These are phyloP conservation scores for Ophion slaviceki DNA, from an alignment of 2,888 invertebrate species.

Conservation along the genomic window DNA sequence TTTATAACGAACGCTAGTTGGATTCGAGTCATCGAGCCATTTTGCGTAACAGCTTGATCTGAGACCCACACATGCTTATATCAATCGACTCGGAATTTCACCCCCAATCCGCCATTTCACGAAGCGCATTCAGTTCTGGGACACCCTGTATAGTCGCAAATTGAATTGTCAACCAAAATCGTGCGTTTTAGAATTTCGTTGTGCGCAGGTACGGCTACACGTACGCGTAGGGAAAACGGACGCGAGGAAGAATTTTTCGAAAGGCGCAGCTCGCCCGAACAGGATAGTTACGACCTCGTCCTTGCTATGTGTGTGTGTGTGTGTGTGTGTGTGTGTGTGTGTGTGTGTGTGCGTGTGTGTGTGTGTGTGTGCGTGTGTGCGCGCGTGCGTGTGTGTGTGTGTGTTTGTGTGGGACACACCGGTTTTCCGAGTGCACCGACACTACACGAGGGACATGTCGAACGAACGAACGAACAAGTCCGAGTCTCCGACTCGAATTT, in stretches of 20 bases:
- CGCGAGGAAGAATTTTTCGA: conserved; percentile 39
- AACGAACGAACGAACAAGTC: conserved; percentile 26
- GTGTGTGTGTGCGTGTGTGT: too few species aligned
- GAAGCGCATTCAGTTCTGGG: too few species aligned
- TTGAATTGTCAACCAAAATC: background rate
- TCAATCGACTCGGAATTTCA: too few species aligned
- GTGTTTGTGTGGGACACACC: conserved; percentile 31
- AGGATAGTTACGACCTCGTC: conserved; percentile 65
- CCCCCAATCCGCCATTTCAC: too few species aligned
- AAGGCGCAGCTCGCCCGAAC: conserved; percentile 49
- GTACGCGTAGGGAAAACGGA: background rate
- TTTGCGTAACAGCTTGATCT: too few species aligned
- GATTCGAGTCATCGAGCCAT: too few species aligned
- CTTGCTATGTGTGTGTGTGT: conserved; percentile 19
- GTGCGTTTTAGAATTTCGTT: background rate
- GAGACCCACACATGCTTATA: too few species aligned
- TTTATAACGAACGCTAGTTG: too few species aligned
- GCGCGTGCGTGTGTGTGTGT: too few species aligned
- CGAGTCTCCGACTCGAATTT: conserved; percentile 10
- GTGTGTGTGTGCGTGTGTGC: too few species aligned
- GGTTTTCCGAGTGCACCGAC: conserved; percentile 59
- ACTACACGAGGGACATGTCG: conserved; percentile 42
- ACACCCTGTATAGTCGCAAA: too few species aligned
- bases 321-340: too few species aligned
- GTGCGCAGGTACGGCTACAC: background rate